Base-by-base conservation (phyloP, 2,888 invertebrate genomes). In the Dryobotodes eremita region DNA sequence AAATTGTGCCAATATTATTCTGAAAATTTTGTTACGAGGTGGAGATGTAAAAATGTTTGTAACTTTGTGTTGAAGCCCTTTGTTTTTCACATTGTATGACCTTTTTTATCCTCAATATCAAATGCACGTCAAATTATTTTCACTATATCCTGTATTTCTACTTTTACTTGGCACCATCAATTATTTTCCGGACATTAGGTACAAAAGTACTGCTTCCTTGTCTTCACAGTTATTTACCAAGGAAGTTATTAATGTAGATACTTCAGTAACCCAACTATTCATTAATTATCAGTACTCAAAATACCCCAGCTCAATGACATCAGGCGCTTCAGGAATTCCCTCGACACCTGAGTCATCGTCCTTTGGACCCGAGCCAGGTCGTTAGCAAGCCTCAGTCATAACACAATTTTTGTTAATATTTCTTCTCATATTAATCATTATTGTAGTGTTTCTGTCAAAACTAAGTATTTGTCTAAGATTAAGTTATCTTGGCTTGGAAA, bases 291-390 rank as follows among this genome's bases (percentile, higher is more conserved):
- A 23, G 64, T 42, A 64, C 64, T 71, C 50, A 59, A 75, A 83
- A 74, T 72, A 65, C 46, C 55, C 62, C 36, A 53, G 75, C 70
- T 77, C 62, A 53, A 20, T 86, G 85, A 86, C 87, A 81, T 85
- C 79, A 86, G 77, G 46, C 72, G 73, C 80, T 80, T 70, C 70
- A 87, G 84, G 87, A 86, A 89, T 85, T 88, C 85, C 85, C 78
- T 86, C 50, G 64, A 36, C 50, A 68, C 69, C 81, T 89, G 88
- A 90, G 53, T 89, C 89, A 64, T 66, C 55, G 80, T 89, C 90
- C 88, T 87, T 87, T 90, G 90, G 89, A 75, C 0, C 57, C 2
- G 20, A 31, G 89, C 90, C 89, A 90, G 77, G n/a, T 82, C 78
- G 81, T 86, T 84, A 86, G 71, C 42, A 53, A 62, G 42, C 61